Evolutionary conservation across 1,140 invertebrate genomes (phyloP), one percentile per base, ranked within the genome.

Genomic region (Panulirus ornatus): DNA sequence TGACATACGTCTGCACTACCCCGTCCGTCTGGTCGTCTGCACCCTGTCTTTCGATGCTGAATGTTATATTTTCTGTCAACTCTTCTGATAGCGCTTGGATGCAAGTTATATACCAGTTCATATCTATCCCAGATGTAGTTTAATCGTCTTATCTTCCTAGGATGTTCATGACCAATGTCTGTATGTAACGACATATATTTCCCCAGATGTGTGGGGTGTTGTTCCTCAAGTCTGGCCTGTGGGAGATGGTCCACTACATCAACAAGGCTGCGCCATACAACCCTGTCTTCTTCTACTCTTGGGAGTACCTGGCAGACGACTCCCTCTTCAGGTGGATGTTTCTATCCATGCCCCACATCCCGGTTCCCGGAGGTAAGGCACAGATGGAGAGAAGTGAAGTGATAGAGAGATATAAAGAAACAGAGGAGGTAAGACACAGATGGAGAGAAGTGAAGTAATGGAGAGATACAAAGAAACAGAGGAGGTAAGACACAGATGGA

Each of bases 171-270:
- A n/a, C 27, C 81, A 2, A 44, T 66, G 11, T 84, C 22, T 36
- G 14, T 83, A 0, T 78, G 9, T n/a, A n/a, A n/a, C n/a, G n/a
- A n/a, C n/a, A n/a, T n/a, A n/a, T n/a, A n/a, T n/a, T 66, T 44
- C 66, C 54, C 16, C 82, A 92, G 91, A 84, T 92, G 81, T 36
- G 71, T 8, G 91, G 91, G 1, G 84, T 92, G 75, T 38, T 92
- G 75, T 92, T 92, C 75, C 91, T 92, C 0, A 92, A 92, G 47
- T 89, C 91, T 0, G 91, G 91, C 19, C 30, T 92, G 75, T 92
- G 91, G 91, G 82, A 83, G 22, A 5, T 86, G 36, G 44, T 40
- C 0, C 82, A 85, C n/a, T 22, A 40, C 8, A 54, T 88, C 30
- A 34, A 88, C 73, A 58, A 36, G n/a, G 71, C n/a, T 3, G 34